A percentile compares a stretch with the other conserved stretches of the same genome.
These are phyloP conservation scores for Raja brachyura DNA, from an alignment of 2,113 vertebrate species.

Conservation along the genomic window DNA sequence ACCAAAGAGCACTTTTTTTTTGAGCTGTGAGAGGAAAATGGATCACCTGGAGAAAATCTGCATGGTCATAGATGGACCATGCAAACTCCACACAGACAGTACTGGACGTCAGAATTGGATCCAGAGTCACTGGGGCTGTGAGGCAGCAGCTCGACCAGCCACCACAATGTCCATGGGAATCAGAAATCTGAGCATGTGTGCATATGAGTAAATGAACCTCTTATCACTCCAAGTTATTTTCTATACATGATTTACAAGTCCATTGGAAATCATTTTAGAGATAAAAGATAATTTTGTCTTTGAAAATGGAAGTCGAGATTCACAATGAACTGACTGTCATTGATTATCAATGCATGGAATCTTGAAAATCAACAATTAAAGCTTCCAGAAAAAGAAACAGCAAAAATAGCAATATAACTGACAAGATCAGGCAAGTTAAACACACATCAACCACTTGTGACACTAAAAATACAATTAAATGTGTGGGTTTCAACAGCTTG, in stretches of 20 bases:
- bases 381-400: neutral
- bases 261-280: neutral
- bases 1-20: too few species aligned
- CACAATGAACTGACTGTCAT: neutral
- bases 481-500: neutral
- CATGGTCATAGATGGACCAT: too few species aligned
- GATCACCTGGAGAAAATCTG: too few species aligned
- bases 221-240: neutral
- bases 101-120: too few species aligned
- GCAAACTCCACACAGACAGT: too few species aligned
- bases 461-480: conserved; percentile 24
- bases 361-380: neutral
- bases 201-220: neutral
- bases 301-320: neutral
- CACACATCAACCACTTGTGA: conserved; percentile 22
- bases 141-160: too few species aligned
- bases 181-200: neutral
- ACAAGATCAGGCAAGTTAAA: conserved; percentile 18
- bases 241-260: neutral
- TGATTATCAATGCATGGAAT: neutral
- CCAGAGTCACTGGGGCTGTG: too few species aligned
- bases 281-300: neutral
- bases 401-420: conserved; percentile 24
- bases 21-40: too few species aligned
- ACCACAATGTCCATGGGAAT: neutral